phyloP scores from a whole-genome alignment of 1,140 invertebrate genomes.

The Macrotrachela quadricornifera region DNA sequence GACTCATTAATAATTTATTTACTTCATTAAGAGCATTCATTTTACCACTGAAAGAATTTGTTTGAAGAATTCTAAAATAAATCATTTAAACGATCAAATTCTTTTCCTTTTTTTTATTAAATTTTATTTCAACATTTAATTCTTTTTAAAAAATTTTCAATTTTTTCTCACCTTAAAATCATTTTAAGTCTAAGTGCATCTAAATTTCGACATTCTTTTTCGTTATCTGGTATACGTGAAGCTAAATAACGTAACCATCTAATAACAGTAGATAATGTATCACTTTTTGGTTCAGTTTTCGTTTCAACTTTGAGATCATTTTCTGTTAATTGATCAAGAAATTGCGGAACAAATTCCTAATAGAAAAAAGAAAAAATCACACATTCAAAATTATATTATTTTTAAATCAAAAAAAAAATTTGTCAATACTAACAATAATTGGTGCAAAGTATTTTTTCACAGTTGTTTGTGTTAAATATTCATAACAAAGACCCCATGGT shows the following conservation, averaged over 20 bases:
- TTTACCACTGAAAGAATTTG: conserved; percentile 93
- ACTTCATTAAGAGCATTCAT: conserved; percentile 98
- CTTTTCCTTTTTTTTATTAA: too few species aligned
- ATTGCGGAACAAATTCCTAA: too few species aligned
- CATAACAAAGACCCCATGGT: conserved; percentile 75
- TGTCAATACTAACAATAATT: conserved; percentile 47
- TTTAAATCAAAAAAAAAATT: conserved; percentile 47
- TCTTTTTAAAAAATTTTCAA: too few species aligned
- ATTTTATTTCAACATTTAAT: too few species aligned
- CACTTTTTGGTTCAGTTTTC: conserved; percentile 88
- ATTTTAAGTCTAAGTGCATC: conserved; percentile 88
- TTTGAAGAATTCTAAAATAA: conserved; percentile 51
- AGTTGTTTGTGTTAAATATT: conserved; percentile 65
- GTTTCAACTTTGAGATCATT: conserved; percentile 36
- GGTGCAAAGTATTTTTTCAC: conserved; percentile 78
- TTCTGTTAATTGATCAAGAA: too few species aligned
- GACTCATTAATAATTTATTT: conserved; percentile 67
- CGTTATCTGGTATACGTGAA: conserved; percentile 50
- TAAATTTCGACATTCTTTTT: conserved; percentile 60
- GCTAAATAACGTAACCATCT: conserved; percentile 55
- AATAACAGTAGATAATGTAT: conserved; percentile 40
- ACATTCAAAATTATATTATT: too few species aligned
- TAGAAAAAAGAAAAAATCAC: too few species aligned
- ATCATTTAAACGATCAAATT: too few species aligned
- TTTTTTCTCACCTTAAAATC: conserved; percentile 46